Base-by-base conservation (phyloP, 2,888 invertebrate genomes). In the Lithosia quadra region DNA sequence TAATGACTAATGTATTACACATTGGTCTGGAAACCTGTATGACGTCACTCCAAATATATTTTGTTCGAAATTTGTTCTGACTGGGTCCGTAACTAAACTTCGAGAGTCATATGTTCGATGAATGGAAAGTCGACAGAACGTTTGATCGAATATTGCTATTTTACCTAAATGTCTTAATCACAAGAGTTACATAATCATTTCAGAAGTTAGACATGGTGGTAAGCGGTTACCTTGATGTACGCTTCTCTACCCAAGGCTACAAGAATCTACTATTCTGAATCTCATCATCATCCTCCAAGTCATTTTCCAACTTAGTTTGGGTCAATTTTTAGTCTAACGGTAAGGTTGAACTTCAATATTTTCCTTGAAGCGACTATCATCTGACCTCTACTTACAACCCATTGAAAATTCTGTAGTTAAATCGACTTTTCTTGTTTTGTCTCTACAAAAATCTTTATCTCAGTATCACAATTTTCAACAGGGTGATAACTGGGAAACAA, bases 21-120 rank as follows among this genome's bases (percentile, higher is more conserved):
- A 43, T 43, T 43, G 7, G 43, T 18, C 43, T n/a, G 18, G 18
- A 49, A 49, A 49, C n/a, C 2, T 49, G 0, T 9, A n/a, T 49
- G 49, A 49, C 49, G 49, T 49, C 49, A 49, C n/a, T 49, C n/a
- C n/a, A 9, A n/a, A n/a, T n/a, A 49, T n/a, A 49, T 49, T n/a
- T 2, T 18, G 0, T 18, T 18, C n/a, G 1, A n/a, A n/a, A 49
- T 49, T 18, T 49, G 9, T 49, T n/a, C 18, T 49, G 3, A 7
- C 9, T 9, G 4, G 49, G n/a, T n/a, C 9, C 49, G n/a, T 9
- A n/a, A n/a, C n/a, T n/a, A n/a, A n/a, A n/a, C n/a, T n/a, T n/a
- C n/a, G n/a, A n/a, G n/a, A n/a, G n/a, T n/a, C n/a, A n/a, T n/a
- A n/a, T n/a, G n/a, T n/a, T n/a, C n/a, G n/a, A n/a, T n/a, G n/a